Evolutionary conservation across 2,888 invertebrate genomes (phyloP), one percentile per base, ranked within the genome.

Genomic region (Acronicta psi): DNA sequence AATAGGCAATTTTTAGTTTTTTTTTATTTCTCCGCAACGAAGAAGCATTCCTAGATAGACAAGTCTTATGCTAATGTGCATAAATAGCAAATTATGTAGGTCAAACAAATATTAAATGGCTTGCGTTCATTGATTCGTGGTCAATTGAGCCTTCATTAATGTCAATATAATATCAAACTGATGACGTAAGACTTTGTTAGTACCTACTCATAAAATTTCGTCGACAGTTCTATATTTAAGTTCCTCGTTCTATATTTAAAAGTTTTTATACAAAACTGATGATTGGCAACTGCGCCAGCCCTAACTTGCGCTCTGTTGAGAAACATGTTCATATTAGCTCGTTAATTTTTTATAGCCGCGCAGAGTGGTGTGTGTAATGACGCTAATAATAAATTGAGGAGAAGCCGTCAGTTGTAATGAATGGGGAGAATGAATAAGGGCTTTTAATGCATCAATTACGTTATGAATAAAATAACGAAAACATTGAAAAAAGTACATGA

Each of bases 341-440:
- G 52, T 74, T 53, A 65, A 47, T 64, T 77, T 73, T 73, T 73
- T 69, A 73, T 59, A 23, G 42, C 49, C 50, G 42, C 52, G 49
- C 69, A 73, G 54, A 61, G 54, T 29, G 29, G 29, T 11, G 29
- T 29, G 51, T 59, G 36, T 73, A 73, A 73, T 74, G 51, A 61
- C 54, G 46, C 65, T 74, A 74, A 65, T 69, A 74, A 65, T 65
- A 69, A 56, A 43, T 29, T 52, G 23, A 36, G 47, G 34, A 37
- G 64, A 55, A 71, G 46, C 55, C 41, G 41, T 17, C 42, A 17
- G n/a, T 31, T 51, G 23, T 46, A 59, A 41, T 58, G 50, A 49
- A 20, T 29, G 34, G 45, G 38, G 38, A 44, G 51, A 64, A 47
- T 54, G 5, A 52, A 52, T 46, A 47, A 50, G 34, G 36, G 25